phyloP scores from a whole-genome alignment of 2,797 vertebrate species.

The Gobionotothen gibberifrons region DNA sequence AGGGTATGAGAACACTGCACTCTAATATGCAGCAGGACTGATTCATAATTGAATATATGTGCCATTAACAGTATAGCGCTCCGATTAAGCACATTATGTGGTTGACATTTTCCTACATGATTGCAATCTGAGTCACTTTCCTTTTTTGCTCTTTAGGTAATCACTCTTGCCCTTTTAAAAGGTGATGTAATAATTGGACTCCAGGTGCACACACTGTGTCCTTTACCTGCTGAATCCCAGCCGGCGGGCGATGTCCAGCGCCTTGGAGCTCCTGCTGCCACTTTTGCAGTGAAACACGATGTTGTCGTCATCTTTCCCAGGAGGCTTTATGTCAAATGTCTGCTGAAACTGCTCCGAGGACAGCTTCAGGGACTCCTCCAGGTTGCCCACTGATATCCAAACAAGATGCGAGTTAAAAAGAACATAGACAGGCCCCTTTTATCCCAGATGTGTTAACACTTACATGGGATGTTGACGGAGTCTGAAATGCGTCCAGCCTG shows the following conservation, averaged over 20 bases:
- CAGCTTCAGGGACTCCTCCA: constrained; percentile 80
- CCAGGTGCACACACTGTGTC: background rate
- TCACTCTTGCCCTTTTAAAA: background rate
- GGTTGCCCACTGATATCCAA: constrained; percentile 65
- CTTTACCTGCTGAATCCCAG: constrained; percentile 77
- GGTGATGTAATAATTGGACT: background rate
- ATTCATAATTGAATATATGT: constrained; percentile 26
- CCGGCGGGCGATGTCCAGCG: constrained; percentile 70
- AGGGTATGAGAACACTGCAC: background rate
- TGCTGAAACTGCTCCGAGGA: constrained; percentile 67
- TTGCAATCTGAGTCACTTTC: background rate
- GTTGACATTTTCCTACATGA: background rate
- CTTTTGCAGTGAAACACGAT: constrained; percentile 80
- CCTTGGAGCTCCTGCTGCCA: constrained; percentile 74
- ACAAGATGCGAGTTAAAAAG: background rate
- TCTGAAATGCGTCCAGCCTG: constrained; percentile 74
- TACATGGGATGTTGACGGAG: constrained; percentile 81
- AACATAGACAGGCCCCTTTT: background rate
- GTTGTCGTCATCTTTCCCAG: constrained; percentile 71
- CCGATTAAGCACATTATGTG: background rate
- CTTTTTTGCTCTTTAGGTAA: background rate
- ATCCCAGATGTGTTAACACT: constrained; percentile 26
- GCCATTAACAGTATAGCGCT: background rate
- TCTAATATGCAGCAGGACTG: background rate
- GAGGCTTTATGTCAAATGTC: constrained; percentile 70